Base-by-base conservation (phyloP, 2,888 invertebrate genomes). In the Urechis unicinctus region DNA sequence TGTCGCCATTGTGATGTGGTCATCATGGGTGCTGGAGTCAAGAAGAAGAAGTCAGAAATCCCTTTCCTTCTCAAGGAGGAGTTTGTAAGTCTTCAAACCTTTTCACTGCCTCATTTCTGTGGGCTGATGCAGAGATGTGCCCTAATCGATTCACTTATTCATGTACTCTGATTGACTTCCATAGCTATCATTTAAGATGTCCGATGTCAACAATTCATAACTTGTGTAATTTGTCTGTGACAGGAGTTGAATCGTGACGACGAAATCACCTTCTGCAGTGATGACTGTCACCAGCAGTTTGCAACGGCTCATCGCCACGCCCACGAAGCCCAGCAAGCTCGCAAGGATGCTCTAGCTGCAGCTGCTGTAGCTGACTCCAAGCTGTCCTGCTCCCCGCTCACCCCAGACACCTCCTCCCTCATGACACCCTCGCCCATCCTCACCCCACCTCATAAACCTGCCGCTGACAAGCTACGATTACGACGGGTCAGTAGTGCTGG, bases 1-100 rank as follows among this genome's bases (percentile, higher is more conserved):
- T 95, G 95, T 75, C 85, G 89, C 43, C 90, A 92, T 73, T 96
- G 96, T 78, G 93, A 94, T 73, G 88, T 91, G 50, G 89, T 91
- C n/a, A 88, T 91, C 61, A 78, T 88, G 65, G 88, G 87, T 79
- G 87, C 89, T 62, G 85, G 89, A 59, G 87, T 92, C 52, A 82
- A 85, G 68, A 89, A 88, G 68, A 68, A 66, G 60, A 88, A 87
- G 28, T 48, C 87, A 0, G 90, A 91, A 72, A 82, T 91, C 64
- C 87, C 89, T 60, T 78, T 72, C 60, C 69, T 78, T 2, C 70
- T 70, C 26, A 73, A 68, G 51, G 74, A 75, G 47, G 87, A 88
- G 68, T 86, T n/a, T 36, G 36, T 36, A 17, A 9, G 36, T 36
- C n/a, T n/a, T n/a, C n/a, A n/a, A n/a, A n/a, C n/a, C n/a, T n/a